Evolutionary conservation across 2,113 vertebrate species (phyloP).

Genomic region (Tamias sibiricus): DNA sequence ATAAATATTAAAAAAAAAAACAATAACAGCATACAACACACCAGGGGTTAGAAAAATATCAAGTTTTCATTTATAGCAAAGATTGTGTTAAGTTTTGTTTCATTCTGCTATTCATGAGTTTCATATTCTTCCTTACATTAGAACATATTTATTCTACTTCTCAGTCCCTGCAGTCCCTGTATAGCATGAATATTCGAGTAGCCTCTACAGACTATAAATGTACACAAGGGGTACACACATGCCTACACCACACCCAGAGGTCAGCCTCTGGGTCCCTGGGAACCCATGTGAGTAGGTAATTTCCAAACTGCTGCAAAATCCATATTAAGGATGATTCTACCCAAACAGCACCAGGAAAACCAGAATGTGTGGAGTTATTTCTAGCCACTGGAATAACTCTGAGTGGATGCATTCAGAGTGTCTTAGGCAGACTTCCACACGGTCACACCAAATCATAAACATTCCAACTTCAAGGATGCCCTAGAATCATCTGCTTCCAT

Average conservation of each 20-base stretch:
- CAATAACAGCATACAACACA: slow-evolving; percentile 61
- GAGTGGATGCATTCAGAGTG: neutral
- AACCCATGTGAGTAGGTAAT: slow-evolving; percentile 30
- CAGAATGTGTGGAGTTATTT: neutral
- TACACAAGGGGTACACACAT: neutral
- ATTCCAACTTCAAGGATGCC: neutral
- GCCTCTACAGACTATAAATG: neutral
- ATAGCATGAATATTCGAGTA: neutral
- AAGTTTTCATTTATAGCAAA: slow-evolving; percentile 70
- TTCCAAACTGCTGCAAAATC: slow-evolving; percentile 21
- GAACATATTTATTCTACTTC: slow-evolving; percentile 70
- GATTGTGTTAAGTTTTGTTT: slow-evolving; percentile 64
- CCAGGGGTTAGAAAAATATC: slow-evolving; percentile 54
- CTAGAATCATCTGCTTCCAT: slow-evolving; percentile 22
- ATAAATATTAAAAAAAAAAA: no score
- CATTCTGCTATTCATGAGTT: slow-evolving; percentile 70
- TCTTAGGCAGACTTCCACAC: slow-evolving; percentile 4
- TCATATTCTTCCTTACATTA: slow-evolving; percentile 57
- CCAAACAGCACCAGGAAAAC: neutral
- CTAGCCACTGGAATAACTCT: slow-evolving; percentile 14
- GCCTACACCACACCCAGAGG: neutral
- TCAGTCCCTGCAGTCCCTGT: neutral
- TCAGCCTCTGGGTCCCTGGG: neutral
- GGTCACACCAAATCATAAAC: slow-evolving; percentile 38
- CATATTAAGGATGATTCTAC: neutral